phyloP scores from a whole-genome alignment of 2,113 vertebrate genomes.

The Pachycephala philippinensis region DNA sequence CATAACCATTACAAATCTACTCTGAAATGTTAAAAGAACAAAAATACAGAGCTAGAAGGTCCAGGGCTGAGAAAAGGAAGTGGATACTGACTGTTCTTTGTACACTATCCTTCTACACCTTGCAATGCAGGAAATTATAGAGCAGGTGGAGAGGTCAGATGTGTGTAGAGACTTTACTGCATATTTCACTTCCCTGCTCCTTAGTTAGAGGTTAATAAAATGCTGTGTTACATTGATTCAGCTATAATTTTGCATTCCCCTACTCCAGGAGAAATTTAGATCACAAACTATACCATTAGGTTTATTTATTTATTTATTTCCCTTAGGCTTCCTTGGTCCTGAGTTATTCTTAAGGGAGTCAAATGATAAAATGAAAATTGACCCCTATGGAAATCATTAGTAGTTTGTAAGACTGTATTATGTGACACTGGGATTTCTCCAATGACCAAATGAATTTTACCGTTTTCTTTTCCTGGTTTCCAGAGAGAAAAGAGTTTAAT shows the following conservation, averaged over 20 bases:
- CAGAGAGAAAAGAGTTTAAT: background rate
- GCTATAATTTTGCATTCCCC: background rate
- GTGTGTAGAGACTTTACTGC: background rate
- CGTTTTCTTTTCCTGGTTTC: background rate
- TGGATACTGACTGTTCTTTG: background rate
- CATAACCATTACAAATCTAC: background rate
- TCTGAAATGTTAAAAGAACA: background rate
- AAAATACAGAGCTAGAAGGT: background rate
- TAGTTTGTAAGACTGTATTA: background rate
- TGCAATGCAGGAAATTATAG: background rate
- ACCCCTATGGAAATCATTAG: background rate
- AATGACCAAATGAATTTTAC: background rate
- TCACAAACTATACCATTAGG: background rate
- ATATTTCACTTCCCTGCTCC: background rate
- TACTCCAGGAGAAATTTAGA: background rate
- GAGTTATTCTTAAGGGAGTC: background rate
- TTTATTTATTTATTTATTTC: constrained; percentile 36
- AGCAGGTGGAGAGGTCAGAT: background rate
- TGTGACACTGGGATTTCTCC: background rate
- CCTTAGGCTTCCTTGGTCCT: background rate
- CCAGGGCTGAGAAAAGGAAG: background rate
- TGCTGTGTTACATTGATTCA: background rate
- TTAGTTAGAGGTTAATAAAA: background rate
- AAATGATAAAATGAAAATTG: constrained; percentile 6
- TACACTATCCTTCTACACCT: background rate